Base-by-base conservation (phyloP, 2,888 invertebrate species). In the Opisthograptis luteolata region DNA sequence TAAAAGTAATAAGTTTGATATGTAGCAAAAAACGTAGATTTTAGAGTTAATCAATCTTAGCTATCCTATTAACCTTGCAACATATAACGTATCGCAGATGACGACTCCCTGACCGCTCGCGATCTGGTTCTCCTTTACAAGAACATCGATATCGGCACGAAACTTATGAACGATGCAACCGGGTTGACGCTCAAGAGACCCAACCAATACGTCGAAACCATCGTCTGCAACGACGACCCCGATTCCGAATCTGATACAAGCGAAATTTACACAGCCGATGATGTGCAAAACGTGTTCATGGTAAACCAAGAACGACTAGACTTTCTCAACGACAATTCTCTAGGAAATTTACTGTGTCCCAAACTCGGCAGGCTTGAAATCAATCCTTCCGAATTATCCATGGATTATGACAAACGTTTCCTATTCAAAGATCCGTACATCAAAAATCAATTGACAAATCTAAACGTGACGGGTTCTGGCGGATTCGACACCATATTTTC, bases 41-140 rank as follows among this genome's bases (percentile, higher is more conserved):
- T 17, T 17, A 3, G 17, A 3, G 17, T 17, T 17, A 17, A 17
- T 5, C 2, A 17, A 5, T 17, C 5, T 17, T 17, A 17, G 17
- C 2, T 3, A 17, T 5, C 5, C 5, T 17, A 3, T 3, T 9
- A 4, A 9, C 14, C 12, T 17, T 36, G 8, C 34, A 20, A 10
- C 19, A 43, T 43, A 35, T 42, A 12, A 9, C 7, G 14, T 10
- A 28, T 28, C 9, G 9, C 68, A 80, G 79, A 65, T 52, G 67
- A 69, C 7, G 70, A 73, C 25, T 54, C 71, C n/a, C 58, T 87
- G 7, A 72, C 76, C 10, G 67, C 81, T 8, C 73, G 74, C 48
- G 88, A 90, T 59, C 68, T 89, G 48, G 80, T 88, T 3, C 73
- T 87, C 13, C 64, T 90, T 4, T 88, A 88, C 60, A 81, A 87